These are phyloP conservation scores for Sander vitreus DNA, from an alignment of 2,113 vertebrate genomes.

Conservation along the genomic window DNA sequence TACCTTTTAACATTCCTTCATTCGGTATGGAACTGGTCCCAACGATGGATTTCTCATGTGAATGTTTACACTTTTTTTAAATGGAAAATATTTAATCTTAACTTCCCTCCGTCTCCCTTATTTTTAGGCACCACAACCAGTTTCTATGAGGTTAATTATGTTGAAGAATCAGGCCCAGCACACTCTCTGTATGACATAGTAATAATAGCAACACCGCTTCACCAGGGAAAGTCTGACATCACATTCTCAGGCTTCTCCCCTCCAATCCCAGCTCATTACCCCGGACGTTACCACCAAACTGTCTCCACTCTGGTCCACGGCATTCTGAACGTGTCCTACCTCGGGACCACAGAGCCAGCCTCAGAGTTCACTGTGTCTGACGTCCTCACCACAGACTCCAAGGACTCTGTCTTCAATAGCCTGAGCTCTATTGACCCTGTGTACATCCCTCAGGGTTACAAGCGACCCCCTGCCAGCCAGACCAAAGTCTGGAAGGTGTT, in stretches of 20 bases:
- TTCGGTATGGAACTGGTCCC: not conserved
- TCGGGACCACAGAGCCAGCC: constrained; percentile 77
- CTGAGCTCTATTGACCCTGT: constrained; percentile 82
- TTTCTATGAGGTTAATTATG: constrained; percentile 89
- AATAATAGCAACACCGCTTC: constrained; percentile 90
- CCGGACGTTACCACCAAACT: constrained; percentile 83
- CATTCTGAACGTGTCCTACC: constrained; percentile 87
- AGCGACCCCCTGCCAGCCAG: constrained; percentile 42
- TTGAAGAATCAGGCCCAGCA: constrained; percentile 79
- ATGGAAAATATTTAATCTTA: not conserved
- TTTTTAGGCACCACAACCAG: constrained; percentile 80
- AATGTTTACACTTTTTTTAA: not conserved
- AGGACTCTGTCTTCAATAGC: constrained; percentile 85
- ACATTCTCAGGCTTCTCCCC: constrained; percentile 89
- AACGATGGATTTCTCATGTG: not conserved
- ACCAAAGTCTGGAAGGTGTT: constrained; percentile 91
- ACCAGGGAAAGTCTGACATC: constrained; percentile 87
- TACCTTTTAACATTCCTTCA: constrained; percentile 55
- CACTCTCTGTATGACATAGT: constrained; percentile 90
- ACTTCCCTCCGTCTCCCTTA: not conserved
- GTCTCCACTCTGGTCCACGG: constrained; percentile 91
- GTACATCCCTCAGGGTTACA: constrained; percentile 51
- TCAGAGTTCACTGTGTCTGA: constrained; percentile 77
- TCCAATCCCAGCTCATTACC: constrained; percentile 83
- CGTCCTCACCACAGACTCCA: constrained; percentile 86